Evolutionary conservation across 2,888 invertebrate species (phyloP), one percentile per base, ranked within the genome.

Genomic region (Amphimallon solstitiale): DNA sequence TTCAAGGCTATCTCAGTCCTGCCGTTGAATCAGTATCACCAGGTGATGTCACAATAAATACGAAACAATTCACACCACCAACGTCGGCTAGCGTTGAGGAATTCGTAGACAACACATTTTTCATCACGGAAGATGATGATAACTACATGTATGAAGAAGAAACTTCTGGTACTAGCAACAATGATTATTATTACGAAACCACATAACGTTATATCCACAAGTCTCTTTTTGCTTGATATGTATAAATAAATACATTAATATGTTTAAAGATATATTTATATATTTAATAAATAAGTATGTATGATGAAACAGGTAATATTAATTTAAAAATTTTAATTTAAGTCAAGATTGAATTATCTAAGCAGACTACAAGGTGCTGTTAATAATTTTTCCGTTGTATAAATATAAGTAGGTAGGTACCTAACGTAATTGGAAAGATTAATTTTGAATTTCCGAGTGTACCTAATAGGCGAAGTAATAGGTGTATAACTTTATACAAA

Each of bases 1-100:
- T 82, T 6, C 76, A 81, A 68, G 80, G 76, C 10, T 63, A 62
- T 19, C 34, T 66, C 10, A 62, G 46, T 21, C 66, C 66, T 12
- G 61, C 62, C 5, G 29, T 56, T 14, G 56, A 67, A 45, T 56
- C 66, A 9, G 45, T 46, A 46, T 14, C 38, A 4, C 48, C 72
- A 21, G 72, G 70, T 17, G 69, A 70, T 46, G 52, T 60, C 9
- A 70, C 70, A 23, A 69, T 67, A 7, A 67, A 70, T 23, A 65
- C 73, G 59, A 75, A 68, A 52, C 76, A 78, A 59, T 74, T 75
- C 21, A 2, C 6, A 4, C 19, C 38, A 10, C 54, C 54, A 4
- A 40, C 38, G 12, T 12, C 17, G 10, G 2, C 40, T 7, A 19
- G 7, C 0, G 68, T 70, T 52, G 76, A 77, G n/a, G 63, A 64